Conservation (phyloP, 1,140 invertebrate species). For the Daktulosphaira vitifoliae region DNA sequence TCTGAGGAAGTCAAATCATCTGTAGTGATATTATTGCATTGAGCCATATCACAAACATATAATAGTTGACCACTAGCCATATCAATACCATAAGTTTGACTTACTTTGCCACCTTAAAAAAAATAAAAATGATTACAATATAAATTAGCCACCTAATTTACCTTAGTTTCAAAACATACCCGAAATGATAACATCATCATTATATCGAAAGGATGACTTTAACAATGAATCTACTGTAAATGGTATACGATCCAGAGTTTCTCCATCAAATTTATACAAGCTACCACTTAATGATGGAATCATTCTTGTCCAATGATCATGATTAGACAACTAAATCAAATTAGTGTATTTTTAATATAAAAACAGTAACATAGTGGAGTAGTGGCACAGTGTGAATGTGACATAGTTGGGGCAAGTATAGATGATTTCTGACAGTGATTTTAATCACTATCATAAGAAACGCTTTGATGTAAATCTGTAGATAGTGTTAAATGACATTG, state of each 20-base stretch:
- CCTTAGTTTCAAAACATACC: slow-evolving; percentile 47
- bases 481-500: too few species aligned
- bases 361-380: too few species aligned
- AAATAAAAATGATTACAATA: slow-evolving; percentile 6
- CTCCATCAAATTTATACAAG: slow-evolving; percentile 84
- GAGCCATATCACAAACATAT: slow-evolving; percentile 66
- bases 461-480: too few species aligned
- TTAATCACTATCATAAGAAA: too few species aligned
- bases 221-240: slow-evolving; percentile 76
- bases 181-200: slow-evolving; percentile 77
- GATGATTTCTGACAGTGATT: too few species aligned
- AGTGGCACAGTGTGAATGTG: too few species aligned
- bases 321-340: slow-evolving; percentile 62
- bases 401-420: too few species aligned
- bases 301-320: slow-evolving; percentile 74
- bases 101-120: slow-evolving; percentile 50
- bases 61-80: slow-evolving; percentile 62
- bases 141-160: too few species aligned
- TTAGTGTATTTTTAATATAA: not conserved
- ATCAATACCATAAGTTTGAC: slow-evolving; percentile 56
- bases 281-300: slow-evolving; percentile 85
- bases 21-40: slow-evolving; percentile 56
- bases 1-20: slow-evolving; percentile 48
- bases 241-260: slow-evolving; percentile 75
- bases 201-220: slow-evolving; percentile 71